Conservation (phyloP, 2,113 vertebrate species). For the Gulo gulo region DNA sequence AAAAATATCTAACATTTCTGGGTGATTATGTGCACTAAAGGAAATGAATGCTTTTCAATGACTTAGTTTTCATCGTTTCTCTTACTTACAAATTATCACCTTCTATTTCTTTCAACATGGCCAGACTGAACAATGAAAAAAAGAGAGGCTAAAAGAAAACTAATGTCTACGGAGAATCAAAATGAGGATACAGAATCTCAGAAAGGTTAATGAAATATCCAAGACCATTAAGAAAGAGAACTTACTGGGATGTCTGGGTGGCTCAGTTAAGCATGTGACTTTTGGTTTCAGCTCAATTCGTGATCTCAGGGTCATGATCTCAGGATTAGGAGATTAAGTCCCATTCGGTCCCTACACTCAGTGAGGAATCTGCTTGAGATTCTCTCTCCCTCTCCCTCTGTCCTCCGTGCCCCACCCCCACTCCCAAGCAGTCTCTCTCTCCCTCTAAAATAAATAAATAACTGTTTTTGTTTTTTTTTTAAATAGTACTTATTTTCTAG, state of each 20-base stretch:
- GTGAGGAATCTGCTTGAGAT: neutral
- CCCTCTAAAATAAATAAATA: neutral
- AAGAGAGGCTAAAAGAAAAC: neutral
- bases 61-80: neutral
- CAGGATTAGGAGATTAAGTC: neutral
- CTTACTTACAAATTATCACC: neutral
- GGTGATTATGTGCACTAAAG: neutral
- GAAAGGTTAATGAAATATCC: constrained; percentile 17
- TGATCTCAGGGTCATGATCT: neutral
- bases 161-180: neutral
- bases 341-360: neutral
- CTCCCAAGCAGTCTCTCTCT: neutral
- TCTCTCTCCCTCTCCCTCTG: neutral
- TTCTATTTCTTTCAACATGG: neutral
- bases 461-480: neutral
- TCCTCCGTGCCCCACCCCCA: neutral
- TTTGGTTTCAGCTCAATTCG: neutral
- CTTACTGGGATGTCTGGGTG: neutral
- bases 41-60: neutral
- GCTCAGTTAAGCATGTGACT: neutral
- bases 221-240: neutral
- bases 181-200: neutral
- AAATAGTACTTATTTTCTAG: neutral
- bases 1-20: neutral
- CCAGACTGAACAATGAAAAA: neutral